phyloP scores from a whole-genome alignment of 2,888 invertebrate genomes.

The Helleia helle region DNA sequence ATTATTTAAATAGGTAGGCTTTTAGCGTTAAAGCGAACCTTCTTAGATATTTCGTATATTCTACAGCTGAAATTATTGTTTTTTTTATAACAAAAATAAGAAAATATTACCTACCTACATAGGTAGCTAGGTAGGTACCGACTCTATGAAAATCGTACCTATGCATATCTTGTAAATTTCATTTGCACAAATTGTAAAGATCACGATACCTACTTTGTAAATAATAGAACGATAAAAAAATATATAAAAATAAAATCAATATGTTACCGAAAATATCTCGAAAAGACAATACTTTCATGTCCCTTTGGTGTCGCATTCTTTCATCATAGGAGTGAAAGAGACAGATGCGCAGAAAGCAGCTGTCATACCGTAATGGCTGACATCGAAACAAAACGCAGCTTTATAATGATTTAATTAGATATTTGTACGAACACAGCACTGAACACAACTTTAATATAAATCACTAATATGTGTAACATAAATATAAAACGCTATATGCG shows the following conservation, averaged over 20 bases:
- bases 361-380: slow-evolving; percentile 46
- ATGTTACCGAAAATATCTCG: neutral
- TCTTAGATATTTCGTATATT: too few relatives aligned
- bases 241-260: neutral
- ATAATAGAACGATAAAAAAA: too few relatives aligned
- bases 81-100: too few relatives aligned
- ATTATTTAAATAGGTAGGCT: too few relatives aligned
- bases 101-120: too few relatives aligned
- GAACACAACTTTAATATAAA: slow-evolving; percentile 3
- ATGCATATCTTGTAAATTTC: too few relatives aligned
- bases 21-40: too few relatives aligned
- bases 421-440: slow-evolving; percentile 20
- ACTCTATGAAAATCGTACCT: too few relatives aligned
- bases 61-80: too few relatives aligned
- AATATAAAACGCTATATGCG: slow-evolving; percentile 22
- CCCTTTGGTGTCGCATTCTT: slow-evolving; percentile 10
- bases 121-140: too few relatives aligned
- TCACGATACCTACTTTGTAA: too few relatives aligned
- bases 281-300: neutral
- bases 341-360: slow-evolving; percentile 37
- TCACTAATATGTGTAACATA: slow-evolving; percentile 12
- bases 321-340: slow-evolving; percentile 41
- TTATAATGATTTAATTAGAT: slow-evolving; percentile 38
- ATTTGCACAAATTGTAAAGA: too few relatives aligned
- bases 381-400: slow-evolving; percentile 38